Percentiles rank a stretch among this genome's conserved stretches.
These are phyloP conservation scores for Falco rusticolus DNA, from an alignment of 2,797 vertebrate genomes.

Conservation along the genomic window DNA sequence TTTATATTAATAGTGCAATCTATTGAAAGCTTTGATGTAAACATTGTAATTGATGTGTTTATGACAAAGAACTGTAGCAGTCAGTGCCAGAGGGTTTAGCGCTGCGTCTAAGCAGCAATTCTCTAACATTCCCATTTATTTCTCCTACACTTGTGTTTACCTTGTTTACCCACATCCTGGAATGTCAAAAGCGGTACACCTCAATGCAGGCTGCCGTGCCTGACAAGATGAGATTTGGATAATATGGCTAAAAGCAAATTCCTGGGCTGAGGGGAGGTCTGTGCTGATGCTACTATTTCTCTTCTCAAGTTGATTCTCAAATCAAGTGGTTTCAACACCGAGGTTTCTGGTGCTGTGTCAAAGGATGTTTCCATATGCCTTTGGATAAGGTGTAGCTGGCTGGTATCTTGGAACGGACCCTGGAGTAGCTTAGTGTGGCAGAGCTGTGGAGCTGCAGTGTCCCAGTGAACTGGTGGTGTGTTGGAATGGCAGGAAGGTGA, in stretches of 20 bases:
- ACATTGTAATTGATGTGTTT: slow-evolving; percentile 24
- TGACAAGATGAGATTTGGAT: neutral
- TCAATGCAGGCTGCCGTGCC: neutral
- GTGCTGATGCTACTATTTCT: neutral
- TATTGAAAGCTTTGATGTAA: neutral
- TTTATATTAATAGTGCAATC: neutral
- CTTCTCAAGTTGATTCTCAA: neutral
- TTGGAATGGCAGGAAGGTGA: neutral
- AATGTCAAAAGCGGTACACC: neutral
- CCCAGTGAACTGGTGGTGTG: neutral
- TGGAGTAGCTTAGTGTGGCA: neutral
- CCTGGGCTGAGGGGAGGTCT: neutral
- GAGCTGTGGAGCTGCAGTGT: neutral
- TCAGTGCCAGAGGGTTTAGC: neutral
- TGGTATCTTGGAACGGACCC: accelerated
- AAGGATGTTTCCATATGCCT: neutral
- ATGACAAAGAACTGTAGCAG: neutral
- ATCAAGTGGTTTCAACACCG: neutral
- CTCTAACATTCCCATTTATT: neutral
- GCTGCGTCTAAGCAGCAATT: neutral
- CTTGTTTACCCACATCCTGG: neutral
- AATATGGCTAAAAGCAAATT: neutral
- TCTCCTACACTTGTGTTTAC: neutral
- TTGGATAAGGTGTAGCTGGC: neutral
- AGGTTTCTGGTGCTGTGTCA: neutral